A percentile compares a stretch with the other conserved stretches of the same genome.
These are phyloP conservation scores for Valencia hispanica DNA, from an alignment of 2,797 vertebrate genomes.

Conservation along the genomic window DNA sequence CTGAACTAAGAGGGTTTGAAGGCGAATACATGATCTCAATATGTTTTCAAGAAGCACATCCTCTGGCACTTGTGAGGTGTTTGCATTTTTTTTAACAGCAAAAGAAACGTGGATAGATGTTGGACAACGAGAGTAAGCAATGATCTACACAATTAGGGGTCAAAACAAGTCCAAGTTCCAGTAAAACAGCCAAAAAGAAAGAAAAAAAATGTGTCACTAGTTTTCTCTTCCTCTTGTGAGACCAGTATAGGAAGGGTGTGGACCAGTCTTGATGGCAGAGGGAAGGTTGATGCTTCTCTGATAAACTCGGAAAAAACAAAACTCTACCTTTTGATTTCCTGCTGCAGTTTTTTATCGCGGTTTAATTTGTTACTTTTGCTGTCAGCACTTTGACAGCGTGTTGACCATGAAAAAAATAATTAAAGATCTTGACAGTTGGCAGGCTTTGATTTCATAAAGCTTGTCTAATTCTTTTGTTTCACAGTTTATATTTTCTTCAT, in stretches of 20 bases:
- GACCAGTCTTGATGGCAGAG: neutral
- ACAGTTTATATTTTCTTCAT: neutral
- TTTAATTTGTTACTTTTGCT: slow-evolving; percentile 22
- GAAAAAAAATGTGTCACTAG: neutral
- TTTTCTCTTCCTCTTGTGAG: slow-evolving; percentile 7
- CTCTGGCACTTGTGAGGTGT: neutral
- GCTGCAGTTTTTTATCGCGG: neutral
- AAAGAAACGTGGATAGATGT: too few species aligned
- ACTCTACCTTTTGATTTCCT: slow-evolving; percentile 24
- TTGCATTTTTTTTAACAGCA: neutral
- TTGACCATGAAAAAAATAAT: neutral
- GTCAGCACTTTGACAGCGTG: neutral
- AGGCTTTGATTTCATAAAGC: neutral
- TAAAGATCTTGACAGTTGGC: neutral
- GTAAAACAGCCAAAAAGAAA: neutral
- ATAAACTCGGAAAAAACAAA: slow-evolving; percentile 16
- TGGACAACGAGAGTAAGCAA: neutral
- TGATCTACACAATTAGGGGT: neutral
- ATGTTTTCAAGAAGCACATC: neutral
- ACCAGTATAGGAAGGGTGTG: slow-evolving; percentile 56
- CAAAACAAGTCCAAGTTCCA: neutral
- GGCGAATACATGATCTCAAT: neutral
- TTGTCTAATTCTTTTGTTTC: neutral
- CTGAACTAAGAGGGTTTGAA: neutral
- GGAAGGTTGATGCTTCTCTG: slow-evolving; percentile 33